These are phyloP conservation scores for Poeciliopsis retropinna DNA, from an alignment of 2,113 vertebrate species.

Conservation along the genomic window DNA sequence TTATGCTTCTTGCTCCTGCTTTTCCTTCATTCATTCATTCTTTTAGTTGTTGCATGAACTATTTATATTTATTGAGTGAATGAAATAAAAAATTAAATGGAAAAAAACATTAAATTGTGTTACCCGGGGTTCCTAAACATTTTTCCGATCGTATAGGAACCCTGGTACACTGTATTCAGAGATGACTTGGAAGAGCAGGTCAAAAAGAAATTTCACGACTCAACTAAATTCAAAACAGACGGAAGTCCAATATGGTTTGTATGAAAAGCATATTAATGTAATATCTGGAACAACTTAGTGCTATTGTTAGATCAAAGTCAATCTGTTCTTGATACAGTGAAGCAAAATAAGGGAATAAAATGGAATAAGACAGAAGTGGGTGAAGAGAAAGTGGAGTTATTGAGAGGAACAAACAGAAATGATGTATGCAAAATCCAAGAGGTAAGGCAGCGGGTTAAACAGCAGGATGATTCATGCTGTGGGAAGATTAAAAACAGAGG, in stretches of 20 bases:
- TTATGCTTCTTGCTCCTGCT: too few species aligned
- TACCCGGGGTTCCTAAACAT: not conserved
- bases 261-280: slow-evolving; percentile 19
- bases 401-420: slow-evolving; percentile 21
- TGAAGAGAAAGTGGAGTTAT: slow-evolving; percentile 2
- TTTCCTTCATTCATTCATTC: too few species aligned
- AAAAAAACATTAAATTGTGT: slow-evolving; percentile 11
- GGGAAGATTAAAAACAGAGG: slow-evolving; percentile 55
- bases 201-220: slow-evolving; percentile 8
- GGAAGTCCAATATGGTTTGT: not conserved
- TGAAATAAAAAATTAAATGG: too few species aligned
- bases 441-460: slow-evolving; percentile 15
- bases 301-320: slow-evolving; percentile 39
- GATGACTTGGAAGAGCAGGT: not conserved
- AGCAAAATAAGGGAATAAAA: not conserved
- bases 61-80: too few species aligned
- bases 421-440: slow-evolving; percentile 1
- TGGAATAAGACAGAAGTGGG: not conserved
- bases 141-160: not conserved
- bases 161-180: not conserved
- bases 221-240: slow-evolving; percentile 7
- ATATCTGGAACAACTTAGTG: slow-evolving; percentile 39
- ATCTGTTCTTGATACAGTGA: not conserved
- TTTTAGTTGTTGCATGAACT: too few species aligned
- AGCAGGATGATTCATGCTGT: slow-evolving; percentile 53